Evolutionary conservation across 2,113 vertebrate species (phyloP).

Genomic region (Coracopsis vasa): DNA sequence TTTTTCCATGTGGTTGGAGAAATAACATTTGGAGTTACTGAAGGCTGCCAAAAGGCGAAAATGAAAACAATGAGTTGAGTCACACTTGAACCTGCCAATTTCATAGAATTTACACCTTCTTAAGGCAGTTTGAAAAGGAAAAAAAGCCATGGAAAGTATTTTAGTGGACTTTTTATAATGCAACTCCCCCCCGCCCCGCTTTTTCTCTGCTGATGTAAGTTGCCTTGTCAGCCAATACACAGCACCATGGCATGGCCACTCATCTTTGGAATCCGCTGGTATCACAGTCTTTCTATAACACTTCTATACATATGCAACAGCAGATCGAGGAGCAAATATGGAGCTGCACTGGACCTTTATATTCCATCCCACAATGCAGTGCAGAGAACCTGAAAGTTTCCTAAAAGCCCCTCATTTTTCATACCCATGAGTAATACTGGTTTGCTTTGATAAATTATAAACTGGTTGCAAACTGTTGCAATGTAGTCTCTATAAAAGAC

Average conservation of each 20-base stretch:
- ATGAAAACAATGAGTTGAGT: constrained; percentile 68
- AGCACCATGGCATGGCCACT: neutral
- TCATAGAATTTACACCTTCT: constrained; percentile 40
- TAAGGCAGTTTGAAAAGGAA: neutral
- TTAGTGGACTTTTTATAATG: neutral
- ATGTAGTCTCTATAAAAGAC: neutral
- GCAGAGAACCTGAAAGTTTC: neutral
- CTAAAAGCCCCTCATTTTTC: neutral
- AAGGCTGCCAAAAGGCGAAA: constrained; percentile 54
- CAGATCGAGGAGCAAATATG: neutral
- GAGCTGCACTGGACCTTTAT: neutral
- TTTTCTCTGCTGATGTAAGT: neutral
- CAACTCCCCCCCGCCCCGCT: neutral
- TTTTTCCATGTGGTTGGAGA: constrained; percentile 58
- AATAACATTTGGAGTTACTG: constrained; percentile 65
- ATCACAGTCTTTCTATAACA: neutral
- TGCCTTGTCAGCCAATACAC: neutral
- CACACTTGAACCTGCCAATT: constrained; percentile 54
- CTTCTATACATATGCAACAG: neutral
- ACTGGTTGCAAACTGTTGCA: neutral
- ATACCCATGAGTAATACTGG: neutral
- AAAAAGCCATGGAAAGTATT: neutral
- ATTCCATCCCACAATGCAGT: neutral
- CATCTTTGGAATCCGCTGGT: neutral
- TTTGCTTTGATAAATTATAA: neutral